Evolutionary conservation across 2,113 vertebrate genomes (phyloP), one percentile per base, ranked within the genome.

Genomic region (Elgaria multicarinata): DNA sequence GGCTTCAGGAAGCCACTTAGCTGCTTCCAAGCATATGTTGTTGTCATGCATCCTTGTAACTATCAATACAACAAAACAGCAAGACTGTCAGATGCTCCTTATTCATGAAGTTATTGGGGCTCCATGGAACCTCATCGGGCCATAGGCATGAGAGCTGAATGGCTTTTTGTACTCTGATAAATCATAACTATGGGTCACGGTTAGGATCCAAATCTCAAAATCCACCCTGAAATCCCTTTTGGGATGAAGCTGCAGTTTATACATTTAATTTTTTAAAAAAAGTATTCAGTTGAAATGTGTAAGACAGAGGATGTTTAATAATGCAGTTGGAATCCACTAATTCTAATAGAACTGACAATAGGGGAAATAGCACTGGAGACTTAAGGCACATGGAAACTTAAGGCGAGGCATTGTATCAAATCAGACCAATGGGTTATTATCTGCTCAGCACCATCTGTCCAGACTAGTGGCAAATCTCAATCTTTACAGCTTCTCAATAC

Each of bases 361-460:
- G 58, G 50, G 72, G 53, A 64, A 62, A 64, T 39, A 26, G 24
- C 26, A 42, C 50, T 31, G 39, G 71, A 36, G 20, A 3, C 50
- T 87, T 67, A 3, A 78, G 16, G 3, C 3, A 58, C 80, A 55
- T 69, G 24, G n/a, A 80, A 71, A 18, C 24, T 4, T 42, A 69
- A 50, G 64, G 26, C 55, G 62, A 58, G 9, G 44, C 26, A 86
- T 62, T 36, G 39, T 13, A 42, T 88, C 58, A 79, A 33, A 20
- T 14, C 75, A 33, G 10, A 4, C 36, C 58, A 9, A 18, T 0
- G 0, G 4, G 24, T 12, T 33, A 67, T 12, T 33, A 67, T 90
- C 31, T 2, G 12, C 39, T 55, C 64, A 76, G 44, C n/a, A 13
- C 39, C 31, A 8, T 36, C 20, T 42, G 6, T 78, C 20, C 31